Conservation (phyloP, 2,113 vertebrate species). For the Vulpes ferrilata region DNA sequence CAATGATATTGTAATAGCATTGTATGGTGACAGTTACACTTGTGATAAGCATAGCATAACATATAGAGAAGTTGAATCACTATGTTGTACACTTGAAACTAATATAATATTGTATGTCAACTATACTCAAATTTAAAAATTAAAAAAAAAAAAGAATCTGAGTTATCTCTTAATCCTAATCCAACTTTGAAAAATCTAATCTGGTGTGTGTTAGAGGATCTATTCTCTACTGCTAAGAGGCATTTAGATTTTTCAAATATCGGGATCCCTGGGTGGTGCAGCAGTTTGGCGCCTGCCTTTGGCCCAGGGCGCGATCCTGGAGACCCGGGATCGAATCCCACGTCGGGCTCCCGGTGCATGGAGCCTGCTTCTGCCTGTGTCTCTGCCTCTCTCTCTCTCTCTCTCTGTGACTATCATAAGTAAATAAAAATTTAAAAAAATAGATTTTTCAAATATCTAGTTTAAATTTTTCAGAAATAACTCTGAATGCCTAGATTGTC, state of each 20-base stretch:
- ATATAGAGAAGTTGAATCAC: not conserved
- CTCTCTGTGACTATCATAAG: no score
- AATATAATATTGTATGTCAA: not conserved
- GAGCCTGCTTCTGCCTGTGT: no score
- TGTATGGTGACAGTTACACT: not conserved
- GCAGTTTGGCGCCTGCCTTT: no score
- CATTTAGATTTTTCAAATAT: conserved; percentile 24
- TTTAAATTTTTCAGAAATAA: not conserved
- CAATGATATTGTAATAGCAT: not conserved
- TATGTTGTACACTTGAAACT: not conserved
- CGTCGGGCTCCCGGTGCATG: no score
- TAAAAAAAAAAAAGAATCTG: not conserved
- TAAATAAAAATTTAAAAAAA: no score
- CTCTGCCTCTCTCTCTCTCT: no score
- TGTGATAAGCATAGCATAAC: not conserved
- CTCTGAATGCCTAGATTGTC: not conserved
- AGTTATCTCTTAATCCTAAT: not conserved
- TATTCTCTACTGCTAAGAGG: not conserved
- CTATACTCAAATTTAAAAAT: not conserved
- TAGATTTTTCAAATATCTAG: conserved; percentile 15
- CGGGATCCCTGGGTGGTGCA: no score
- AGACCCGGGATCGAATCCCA: no score
- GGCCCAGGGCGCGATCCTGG: no score
- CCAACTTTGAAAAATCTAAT: conserved; percentile 28
- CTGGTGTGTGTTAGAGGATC: not conserved